Conservation (phyloP, 1,140 invertebrate genomes). For the Pogonus chalceus region DNA sequence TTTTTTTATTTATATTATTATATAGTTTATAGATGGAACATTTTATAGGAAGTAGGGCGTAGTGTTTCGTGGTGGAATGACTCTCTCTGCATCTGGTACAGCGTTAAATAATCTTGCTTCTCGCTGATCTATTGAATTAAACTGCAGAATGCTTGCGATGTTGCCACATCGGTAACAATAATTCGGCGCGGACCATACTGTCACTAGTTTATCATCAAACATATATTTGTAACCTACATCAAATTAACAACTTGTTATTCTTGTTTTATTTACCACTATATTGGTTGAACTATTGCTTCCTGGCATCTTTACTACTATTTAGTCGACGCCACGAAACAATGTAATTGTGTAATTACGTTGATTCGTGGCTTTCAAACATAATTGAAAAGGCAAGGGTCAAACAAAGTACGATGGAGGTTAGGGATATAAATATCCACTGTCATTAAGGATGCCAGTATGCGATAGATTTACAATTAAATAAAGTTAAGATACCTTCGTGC, state of each 20-base stretch:
- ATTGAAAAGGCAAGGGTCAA: too few relatives aligned
- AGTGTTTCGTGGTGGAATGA: slow-evolving; percentile 81
- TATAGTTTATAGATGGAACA: background rate
- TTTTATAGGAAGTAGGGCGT: slow-evolving; percentile 91
- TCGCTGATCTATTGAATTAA: slow-evolving; percentile 64
- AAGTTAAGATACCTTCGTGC: slow-evolving; percentile 92
- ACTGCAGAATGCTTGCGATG: slow-evolving; percentile 82
- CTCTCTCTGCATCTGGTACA: slow-evolving; percentile 84
- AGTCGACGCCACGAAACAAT: too few relatives aligned
- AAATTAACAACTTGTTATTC: too few relatives aligned
- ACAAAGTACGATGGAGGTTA: too few relatives aligned
- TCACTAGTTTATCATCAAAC: slow-evolving; percentile 89
- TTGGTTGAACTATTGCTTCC: too few relatives aligned
- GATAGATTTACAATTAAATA: too few relatives aligned
- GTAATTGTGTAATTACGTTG: too few relatives aligned
- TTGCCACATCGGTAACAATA: slow-evolving; percentile 95
- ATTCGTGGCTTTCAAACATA: background rate
- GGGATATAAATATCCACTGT: too few relatives aligned
- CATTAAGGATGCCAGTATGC: too few relatives aligned
- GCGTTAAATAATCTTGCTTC: slow-evolving; percentile 85
- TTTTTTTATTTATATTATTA: background rate
- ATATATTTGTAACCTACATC: slow-evolving; percentile 83
- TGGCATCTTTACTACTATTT: background rate
- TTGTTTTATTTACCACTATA: too few relatives aligned
- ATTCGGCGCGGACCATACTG: slow-evolving; percentile 95